Evolutionary conservation across 1,140 invertebrate genomes (phyloP), one percentile per base, ranked within the genome.

Genomic region (Apis mellifera): DNA sequence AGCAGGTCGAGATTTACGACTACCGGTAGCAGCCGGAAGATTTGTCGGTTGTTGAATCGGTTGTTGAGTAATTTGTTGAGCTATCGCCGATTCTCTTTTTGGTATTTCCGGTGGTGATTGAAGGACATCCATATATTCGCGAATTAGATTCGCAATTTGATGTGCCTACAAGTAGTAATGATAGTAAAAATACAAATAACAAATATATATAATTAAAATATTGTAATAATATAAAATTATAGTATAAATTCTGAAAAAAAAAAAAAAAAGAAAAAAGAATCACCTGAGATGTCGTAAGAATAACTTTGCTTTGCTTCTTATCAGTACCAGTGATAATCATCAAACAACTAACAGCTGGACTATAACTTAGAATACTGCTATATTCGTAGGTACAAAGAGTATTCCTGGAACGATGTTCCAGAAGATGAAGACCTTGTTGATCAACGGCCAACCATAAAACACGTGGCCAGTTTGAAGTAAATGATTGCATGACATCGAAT

Each of bases 401-500:
- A 91, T 98, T 97, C 78, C 98, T 96, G 9, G 97, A 97, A 75
- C 98, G 96, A 90, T 97, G 96, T 90, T 99, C 97, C 77, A 99
- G 94, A 66, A 99, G 94, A 91, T 99, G 98, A 74, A 99, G 95
- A n/a, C 98, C 98, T 88, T 95, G 96, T 93, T 99, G 98, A 94
- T 99, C 98, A 9, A 99, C 97, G 17, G 98, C 98, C 68, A 99
- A 93, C 97, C 98, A 98, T 9, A 99, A 93, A 32, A 97, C 95
- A 82, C 97, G 94, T 79, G 98, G 98, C 97, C 98, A 99, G 92
- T 98, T 98, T 17, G 98, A 98, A 4, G 98, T 99, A 91, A 99
- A 99, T 23, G 98, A 98, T 97, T 99, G 98, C 95, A 98, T 98
- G 48, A 99, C 98, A 93, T 99, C 98, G 93, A 98, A 99, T 86